Evolutionary conservation across 2,113 vertebrate species (phyloP).

Genomic region (Gila orcuttii): DNA sequence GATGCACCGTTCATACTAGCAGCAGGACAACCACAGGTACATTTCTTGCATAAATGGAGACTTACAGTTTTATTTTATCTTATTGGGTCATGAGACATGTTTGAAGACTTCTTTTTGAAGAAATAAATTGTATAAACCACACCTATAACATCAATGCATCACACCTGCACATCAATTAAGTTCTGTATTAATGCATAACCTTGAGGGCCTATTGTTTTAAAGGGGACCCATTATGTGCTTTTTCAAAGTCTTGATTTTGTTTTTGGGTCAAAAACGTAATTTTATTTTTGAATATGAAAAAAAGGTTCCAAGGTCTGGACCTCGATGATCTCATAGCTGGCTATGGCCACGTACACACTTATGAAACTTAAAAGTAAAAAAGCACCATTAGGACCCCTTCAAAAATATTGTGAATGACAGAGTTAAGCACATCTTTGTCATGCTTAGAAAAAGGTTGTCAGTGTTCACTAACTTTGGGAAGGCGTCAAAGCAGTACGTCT

Average conservation of each 20-base stretch:
- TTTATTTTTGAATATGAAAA: too few species aligned
- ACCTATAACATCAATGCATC: neutral
- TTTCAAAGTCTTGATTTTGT: too few species aligned
- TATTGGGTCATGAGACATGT: neutral
- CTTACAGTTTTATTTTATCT: neutral
- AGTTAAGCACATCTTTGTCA: neutral
- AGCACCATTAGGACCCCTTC: too few species aligned
- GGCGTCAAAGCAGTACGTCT: conserved; percentile 98
- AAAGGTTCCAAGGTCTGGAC: too few species aligned
- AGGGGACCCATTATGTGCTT: too few species aligned
- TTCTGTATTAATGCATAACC: neutral
- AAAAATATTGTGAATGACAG: neutral
- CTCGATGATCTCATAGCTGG: too few species aligned
- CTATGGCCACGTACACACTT: too few species aligned
- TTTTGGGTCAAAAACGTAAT: too few species aligned
- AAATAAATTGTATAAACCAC: neutral
- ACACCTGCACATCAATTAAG: neutral
- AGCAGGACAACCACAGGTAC: too few species aligned
- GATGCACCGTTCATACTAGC: too few species aligned
- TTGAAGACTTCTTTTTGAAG: neutral
- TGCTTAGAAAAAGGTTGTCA: neutral
- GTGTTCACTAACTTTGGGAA: conserved; percentile 88
- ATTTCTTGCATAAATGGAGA: neutral
- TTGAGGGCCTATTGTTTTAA: neutral
- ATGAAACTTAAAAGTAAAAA: too few species aligned